These are phyloP conservation scores for Lomographa bimaculata DNA, from an alignment of 2,888 invertebrate genomes.

Conservation along the genomic window DNA sequence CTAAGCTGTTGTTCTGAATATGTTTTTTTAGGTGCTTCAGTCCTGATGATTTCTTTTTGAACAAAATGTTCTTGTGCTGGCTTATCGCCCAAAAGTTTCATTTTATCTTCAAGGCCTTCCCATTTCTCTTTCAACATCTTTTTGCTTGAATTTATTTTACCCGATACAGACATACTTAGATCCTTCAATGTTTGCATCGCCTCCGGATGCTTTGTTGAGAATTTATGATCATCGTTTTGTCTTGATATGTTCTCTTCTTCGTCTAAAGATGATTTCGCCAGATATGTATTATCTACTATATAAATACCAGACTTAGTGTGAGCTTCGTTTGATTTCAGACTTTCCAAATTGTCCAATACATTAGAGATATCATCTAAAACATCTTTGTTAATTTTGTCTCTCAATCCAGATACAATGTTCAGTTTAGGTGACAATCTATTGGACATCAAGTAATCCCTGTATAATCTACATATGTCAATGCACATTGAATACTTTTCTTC, in stretches of 20 bases:
- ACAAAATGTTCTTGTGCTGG: slow-evolving; percentile 40
- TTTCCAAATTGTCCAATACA: slow-evolving; percentile 61
- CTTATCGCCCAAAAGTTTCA: slow-evolving; percentile 70
- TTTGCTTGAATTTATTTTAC: slow-evolving; percentile 78
- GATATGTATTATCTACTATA: slow-evolving; percentile 76
- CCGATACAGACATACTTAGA: slow-evolving; percentile 74
- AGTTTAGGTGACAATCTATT: slow-evolving; percentile 76
- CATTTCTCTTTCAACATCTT: slow-evolving; percentile 82
- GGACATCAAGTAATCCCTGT: slow-evolving; percentile 76
- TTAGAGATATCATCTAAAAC: slow-evolving; percentile 66
- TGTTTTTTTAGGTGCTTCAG: slow-evolving; percentile 32
- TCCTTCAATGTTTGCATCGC: slow-evolving; percentile 79
- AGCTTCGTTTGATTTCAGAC: slow-evolving; percentile 61
- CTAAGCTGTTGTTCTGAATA: slow-evolving; percentile 39
- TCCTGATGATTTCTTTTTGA: slow-evolving; percentile 22
- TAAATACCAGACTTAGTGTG: slow-evolving; percentile 83
- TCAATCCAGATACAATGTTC: slow-evolving; percentile 77
- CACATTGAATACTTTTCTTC: slow-evolving; percentile 85
- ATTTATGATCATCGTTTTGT: slow-evolving; percentile 60
- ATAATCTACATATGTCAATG: slow-evolving; percentile 82
- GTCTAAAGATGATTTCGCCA: slow-evolving; percentile 57
- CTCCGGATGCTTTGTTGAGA: slow-evolving; percentile 64
- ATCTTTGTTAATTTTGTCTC: slow-evolving; percentile 71
- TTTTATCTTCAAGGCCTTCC: slow-evolving; percentile 77
- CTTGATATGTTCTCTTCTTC: slow-evolving; percentile 45